A percentile compares a stretch with the other conserved stretches of the same genome.
These are phyloP conservation scores for Sander vitreus DNA, from an alignment of 2,113 vertebrate species.

Conservation along the genomic window DNA sequence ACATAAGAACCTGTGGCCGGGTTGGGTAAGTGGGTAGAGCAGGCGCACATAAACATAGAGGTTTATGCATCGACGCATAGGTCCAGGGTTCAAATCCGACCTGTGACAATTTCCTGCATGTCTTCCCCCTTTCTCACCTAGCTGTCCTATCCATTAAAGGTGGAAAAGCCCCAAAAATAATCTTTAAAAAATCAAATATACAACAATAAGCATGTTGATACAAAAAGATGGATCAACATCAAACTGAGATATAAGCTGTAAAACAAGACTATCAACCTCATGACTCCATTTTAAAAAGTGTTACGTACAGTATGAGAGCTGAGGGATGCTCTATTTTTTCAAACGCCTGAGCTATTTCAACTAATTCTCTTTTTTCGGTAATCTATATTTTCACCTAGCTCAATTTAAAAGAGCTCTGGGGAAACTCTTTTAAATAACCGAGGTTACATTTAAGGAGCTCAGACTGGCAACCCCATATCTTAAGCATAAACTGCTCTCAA, in stretches of 20 bases:
- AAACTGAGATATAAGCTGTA: neutral
- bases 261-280: neutral
- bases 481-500: neutral
- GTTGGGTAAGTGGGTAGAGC: too few relatives aligned
- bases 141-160: too few relatives aligned
- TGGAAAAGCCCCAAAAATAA: too few relatives aligned
- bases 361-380: neutral
- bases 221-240: neutral
- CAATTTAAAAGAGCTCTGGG: neutral
- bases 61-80: too few relatives aligned
- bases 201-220: conserved; percentile 17
- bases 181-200: neutral
- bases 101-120: too few relatives aligned
- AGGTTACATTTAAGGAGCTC: neutral
- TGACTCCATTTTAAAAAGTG: neutral
- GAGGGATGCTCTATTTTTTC: neutral
- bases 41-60: too few relatives aligned
- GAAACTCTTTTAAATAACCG: neutral
- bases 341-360: neutral
- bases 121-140: too few relatives aligned
- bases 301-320: neutral
- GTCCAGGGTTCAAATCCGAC: too few relatives aligned
- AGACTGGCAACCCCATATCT: neutral
- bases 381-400: neutral
- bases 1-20: too few relatives aligned